A percentile compares a stretch with the other conserved stretches of the same genome.
phyloP scores from a whole-genome alignment of 2,797 vertebrate genomes.

The Sebastes nivosus region DNA sequence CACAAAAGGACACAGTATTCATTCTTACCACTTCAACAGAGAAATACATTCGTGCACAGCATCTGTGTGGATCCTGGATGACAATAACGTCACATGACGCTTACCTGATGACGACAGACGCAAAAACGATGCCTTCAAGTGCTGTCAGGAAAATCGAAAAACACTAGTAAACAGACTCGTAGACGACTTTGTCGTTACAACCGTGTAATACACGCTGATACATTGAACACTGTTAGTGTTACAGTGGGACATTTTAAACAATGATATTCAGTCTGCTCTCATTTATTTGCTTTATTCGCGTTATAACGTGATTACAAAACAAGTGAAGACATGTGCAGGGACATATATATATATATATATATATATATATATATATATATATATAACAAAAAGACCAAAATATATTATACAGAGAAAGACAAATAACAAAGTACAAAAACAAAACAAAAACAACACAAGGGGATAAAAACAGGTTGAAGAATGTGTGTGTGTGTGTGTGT shows the following conservation, averaged over 20 bases:
- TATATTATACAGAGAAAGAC: too few relatives aligned
- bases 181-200: background rate
- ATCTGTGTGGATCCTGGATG: slow-evolving; percentile 13
- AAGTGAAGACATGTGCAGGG: too few relatives aligned
- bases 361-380: too few relatives aligned
- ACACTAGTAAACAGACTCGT: background rate
- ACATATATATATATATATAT: too few relatives aligned
- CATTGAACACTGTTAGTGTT: background rate
- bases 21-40: slow-evolving; percentile 57
- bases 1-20: background rate
- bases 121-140: slow-evolving; percentile 33
- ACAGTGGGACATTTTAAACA: background rate
- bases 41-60: slow-evolving; percentile 20
- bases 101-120: slow-evolving; percentile 57
- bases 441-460: too few relatives aligned
- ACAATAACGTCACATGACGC: slow-evolving; percentile 20
- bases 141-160: background rate
- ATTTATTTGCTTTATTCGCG: too few relatives aligned
- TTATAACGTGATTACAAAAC: too few relatives aligned
- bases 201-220: background rate
- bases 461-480: too few relatives aligned
- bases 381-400: too few relatives aligned
- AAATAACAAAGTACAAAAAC: too few relatives aligned
- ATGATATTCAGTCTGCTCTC: background rate
- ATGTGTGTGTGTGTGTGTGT: too few relatives aligned